phyloP scores from a whole-genome alignment of 2,797 vertebrate genomes.

The Varecia variegata region DNA sequence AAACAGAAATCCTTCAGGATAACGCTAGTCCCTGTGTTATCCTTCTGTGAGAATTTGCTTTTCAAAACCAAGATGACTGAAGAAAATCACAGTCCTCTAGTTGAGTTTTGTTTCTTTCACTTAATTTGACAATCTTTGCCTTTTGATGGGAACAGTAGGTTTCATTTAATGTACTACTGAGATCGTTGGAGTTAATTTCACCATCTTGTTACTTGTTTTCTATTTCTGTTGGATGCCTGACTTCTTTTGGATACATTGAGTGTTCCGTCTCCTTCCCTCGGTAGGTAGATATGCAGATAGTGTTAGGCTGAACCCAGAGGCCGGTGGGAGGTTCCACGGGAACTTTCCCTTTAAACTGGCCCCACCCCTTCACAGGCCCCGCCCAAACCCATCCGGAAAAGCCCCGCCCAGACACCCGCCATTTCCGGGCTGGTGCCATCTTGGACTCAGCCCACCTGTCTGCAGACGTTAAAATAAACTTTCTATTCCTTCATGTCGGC shows the following conservation, averaged over 20 bases:
- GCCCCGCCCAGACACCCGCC: too few species aligned
- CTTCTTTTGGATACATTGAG: neutral
- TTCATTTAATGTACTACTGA: neutral
- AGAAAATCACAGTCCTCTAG: neutral
- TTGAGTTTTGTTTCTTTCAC: neutral
- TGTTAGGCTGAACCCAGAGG: neutral
- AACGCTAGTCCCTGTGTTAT: neutral
- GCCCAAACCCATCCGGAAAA: too few species aligned
- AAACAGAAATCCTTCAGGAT: neutral
- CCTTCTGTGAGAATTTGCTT: neutral
- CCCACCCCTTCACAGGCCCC: too few species aligned
- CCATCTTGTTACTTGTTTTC: neutral
- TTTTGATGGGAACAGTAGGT: neutral
- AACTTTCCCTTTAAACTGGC: too few species aligned
- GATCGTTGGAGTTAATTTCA: neutral
- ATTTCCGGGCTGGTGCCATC: too few species aligned
- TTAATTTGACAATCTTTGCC: neutral
- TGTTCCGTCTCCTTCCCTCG: neutral
- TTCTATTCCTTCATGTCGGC: too few species aligned
- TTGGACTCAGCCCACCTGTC: too few species aligned
- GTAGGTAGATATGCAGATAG: neutral
- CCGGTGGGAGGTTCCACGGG: too few species aligned
- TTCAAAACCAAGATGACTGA: neutral
- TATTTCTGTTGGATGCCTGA: neutral
- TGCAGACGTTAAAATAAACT: too few species aligned